These are phyloP conservation scores for Cephus rjabovi DNA, from an alignment of 2,888 invertebrate species.

Conservation along the genomic window DNA sequence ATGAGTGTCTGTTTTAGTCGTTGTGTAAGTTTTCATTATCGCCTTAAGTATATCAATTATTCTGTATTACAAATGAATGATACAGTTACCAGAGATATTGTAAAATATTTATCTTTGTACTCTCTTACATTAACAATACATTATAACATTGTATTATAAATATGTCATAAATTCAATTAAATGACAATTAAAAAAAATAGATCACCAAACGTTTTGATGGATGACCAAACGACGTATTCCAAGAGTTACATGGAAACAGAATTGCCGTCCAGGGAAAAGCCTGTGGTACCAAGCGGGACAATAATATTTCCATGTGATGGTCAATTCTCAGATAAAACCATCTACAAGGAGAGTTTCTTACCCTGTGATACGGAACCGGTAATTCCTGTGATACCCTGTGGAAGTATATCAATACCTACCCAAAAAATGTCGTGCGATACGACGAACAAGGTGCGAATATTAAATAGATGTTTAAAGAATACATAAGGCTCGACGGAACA, in stretches of 20 bases:
- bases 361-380: conserved; percentile 36
- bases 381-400: conserved; percentile 44
- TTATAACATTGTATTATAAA: not conserved
- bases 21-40: not conserved
- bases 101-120: not conserved
- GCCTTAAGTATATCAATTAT: not conserved
- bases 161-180: not conserved
- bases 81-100: not conserved
- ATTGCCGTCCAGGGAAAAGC: conserved; percentile 32
- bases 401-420: conserved; percentile 45
- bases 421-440: conserved; percentile 56
- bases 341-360: conserved; percentile 54
- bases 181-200: not conserved
- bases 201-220: conserved; percentile 49
- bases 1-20: not conserved
- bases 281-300: conserved; percentile 39
- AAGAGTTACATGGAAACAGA: conserved; percentile 53
- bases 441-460: conserved; percentile 55
- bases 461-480: not conserved
- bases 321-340: conserved; percentile 25
- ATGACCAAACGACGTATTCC: conserved; percentile 57
- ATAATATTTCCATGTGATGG: conserved; percentile 23
- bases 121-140: not conserved
- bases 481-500: not conserved
- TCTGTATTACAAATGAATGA: not conserved